Conservation (phyloP, 2,113 vertebrate species). For the Phylloscopus trochilus region DNA sequence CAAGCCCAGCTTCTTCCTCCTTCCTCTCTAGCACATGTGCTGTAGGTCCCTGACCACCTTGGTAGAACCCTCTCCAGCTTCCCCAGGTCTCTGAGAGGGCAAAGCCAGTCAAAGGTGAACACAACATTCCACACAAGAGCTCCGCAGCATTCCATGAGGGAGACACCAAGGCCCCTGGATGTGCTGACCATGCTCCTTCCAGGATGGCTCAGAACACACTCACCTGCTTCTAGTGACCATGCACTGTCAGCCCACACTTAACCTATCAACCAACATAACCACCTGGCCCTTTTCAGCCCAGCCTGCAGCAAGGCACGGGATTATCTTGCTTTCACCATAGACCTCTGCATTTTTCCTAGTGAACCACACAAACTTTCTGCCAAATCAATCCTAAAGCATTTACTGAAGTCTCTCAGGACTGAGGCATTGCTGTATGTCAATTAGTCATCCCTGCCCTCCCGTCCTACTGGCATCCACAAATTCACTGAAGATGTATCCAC, state of each 20-base stretch:
- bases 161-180: neutral
- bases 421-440: neutral
- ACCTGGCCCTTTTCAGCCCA: neutral
- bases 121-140: neutral
- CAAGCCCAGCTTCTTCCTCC: neutral
- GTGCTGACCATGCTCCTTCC: neutral
- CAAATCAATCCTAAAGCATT: neutral
- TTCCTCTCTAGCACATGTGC: neutral
- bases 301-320: neutral
- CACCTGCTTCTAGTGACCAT: neutral
- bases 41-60: neutral
- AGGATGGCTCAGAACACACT: neutral
- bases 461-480: neutral
- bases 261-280: neutral
- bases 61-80: neutral
- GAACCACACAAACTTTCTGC: neutral
- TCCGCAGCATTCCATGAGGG: rapidly evolving
- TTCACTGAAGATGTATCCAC: neutral
- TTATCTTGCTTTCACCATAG: neutral
- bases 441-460: neutral
- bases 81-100: neutral
- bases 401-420: neutral
- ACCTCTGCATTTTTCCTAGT: neutral
- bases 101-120: neutral
- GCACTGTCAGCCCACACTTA: neutral